These are phyloP conservation scores for Mustelus asterias DNA, from an alignment of 2,113 vertebrate species.

Conservation along the genomic window DNA sequence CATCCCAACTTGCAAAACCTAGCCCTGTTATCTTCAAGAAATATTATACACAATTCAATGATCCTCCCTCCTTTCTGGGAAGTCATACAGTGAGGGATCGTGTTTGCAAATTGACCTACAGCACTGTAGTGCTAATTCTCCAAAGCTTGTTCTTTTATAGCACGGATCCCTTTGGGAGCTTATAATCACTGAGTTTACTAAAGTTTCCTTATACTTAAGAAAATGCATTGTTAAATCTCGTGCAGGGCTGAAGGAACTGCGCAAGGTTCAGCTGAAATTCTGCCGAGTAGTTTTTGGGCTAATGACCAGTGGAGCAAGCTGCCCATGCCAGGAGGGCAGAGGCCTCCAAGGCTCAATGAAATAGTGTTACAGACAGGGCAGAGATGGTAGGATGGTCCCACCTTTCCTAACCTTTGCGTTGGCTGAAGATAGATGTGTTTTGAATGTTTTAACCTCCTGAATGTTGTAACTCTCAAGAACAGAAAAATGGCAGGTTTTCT, in stretches of 20 bases:
- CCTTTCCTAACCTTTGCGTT: too few species aligned
- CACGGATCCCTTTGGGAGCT: background rate
- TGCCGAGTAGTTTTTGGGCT: background rate
- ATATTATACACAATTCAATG: too few species aligned
- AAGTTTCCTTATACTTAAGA: background rate
- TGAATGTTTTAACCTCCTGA: too few species aligned
- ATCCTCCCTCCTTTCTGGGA: background rate
- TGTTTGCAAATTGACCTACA: background rate
- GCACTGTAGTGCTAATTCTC: background rate
- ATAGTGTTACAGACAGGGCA: too few species aligned
- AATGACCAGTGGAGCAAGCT: background rate
- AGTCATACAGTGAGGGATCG: background rate
- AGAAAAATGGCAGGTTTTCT: too few species aligned
- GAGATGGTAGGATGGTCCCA: too few species aligned
- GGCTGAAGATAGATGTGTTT: too few species aligned
- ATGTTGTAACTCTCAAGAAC: too few species aligned
- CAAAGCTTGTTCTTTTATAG: background rate
- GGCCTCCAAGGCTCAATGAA: background rate
- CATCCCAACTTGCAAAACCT: background rate
- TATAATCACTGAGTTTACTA: background rate
- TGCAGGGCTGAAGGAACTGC: background rate
- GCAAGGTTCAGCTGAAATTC: background rate
- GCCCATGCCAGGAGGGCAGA: background rate
- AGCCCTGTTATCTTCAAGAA: too few species aligned
- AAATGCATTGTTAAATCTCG: background rate